Evolutionary conservation across 2,797 vertebrate species (phyloP).

Genomic region (Nyctalus aviator): DNA sequence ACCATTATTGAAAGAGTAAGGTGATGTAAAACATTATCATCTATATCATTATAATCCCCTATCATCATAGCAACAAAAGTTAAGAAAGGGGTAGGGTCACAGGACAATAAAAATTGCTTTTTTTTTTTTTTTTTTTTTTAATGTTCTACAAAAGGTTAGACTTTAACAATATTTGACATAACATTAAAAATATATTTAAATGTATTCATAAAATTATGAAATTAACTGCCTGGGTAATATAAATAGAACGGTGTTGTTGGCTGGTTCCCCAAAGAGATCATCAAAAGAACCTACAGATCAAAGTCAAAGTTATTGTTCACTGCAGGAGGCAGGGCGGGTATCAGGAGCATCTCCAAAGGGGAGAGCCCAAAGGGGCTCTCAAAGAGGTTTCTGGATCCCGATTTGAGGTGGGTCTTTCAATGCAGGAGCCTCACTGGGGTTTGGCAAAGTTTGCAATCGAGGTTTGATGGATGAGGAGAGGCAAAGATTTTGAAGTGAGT

Average conservation of each 20-base stretch:
- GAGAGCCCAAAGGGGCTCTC: not conserved
- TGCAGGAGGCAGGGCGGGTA: not conserved
- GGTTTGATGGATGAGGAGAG: not conserved
- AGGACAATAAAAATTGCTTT: not conserved
- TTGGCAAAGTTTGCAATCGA: not conserved
- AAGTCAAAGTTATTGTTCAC: not conserved
- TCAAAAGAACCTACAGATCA: not conserved
- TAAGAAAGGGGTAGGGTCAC: not conserved
- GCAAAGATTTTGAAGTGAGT: not conserved
- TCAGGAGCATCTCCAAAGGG: not conserved
- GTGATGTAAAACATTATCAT: not conserved
- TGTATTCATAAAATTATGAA: not conserved
- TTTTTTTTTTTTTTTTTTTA: not conserved
- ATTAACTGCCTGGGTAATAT: not conserved
- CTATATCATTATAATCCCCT: not conserved
- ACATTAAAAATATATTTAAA: not conserved
- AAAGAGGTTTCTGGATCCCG: not conserved
- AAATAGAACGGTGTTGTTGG: not conserved
- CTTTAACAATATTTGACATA: not conserved
- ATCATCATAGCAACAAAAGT: not conserved
- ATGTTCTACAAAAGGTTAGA: not conserved
- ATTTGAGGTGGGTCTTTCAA: not conserved
- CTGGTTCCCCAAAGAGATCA: not conserved
- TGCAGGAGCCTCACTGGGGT: not conserved
- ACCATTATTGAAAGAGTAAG: not conserved